These are phyloP conservation scores for Esox niger DNA, from an alignment of 2,113 vertebrate species.

Conservation along the genomic window DNA sequence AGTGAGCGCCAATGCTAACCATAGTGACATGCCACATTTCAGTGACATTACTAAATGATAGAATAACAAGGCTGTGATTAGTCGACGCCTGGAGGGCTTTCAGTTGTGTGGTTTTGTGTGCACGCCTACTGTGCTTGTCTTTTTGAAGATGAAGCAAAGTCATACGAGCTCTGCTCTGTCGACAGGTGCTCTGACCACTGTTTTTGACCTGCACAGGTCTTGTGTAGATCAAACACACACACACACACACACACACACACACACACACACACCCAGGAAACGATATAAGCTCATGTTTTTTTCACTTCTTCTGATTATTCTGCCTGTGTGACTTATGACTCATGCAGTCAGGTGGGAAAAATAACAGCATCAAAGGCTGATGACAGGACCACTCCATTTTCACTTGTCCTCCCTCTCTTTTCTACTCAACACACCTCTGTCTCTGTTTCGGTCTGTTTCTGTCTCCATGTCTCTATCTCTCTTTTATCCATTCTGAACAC, in stretches of 20 bases:
- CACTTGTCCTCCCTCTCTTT: neutral
- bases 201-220: neutral
- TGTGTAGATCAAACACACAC: neutral
- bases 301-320: neutral
- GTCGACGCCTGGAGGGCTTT: neutral
- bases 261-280: too few relatives aligned
- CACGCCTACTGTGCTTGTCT: conserved; percentile 1
- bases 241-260: too few relatives aligned
- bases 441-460: neutral
- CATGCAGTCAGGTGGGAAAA: conserved; percentile 6
- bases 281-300: too few relatives aligned
- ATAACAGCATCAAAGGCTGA: too few relatives aligned
- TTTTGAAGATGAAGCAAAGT: neutral
- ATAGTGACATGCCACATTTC: conserved; percentile 8
- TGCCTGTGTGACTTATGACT: conserved; percentile 4
- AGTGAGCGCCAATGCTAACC: neutral
- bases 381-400: neutral
- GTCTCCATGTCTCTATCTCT: neutral
- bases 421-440: neutral
- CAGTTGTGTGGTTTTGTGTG: conserved; percentile 6
- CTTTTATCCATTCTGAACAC: neutral
- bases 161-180: neutral
- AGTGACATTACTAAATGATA: neutral
- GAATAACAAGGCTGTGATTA: neutral
- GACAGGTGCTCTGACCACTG: neutral